Percentiles rank a stretch among this genome's conserved stretches.
These are phyloP conservation scores for Teleogryllus oceanicus DNA, from an alignment of 2,888 invertebrate genomes.

Conservation along the genomic window DNA sequence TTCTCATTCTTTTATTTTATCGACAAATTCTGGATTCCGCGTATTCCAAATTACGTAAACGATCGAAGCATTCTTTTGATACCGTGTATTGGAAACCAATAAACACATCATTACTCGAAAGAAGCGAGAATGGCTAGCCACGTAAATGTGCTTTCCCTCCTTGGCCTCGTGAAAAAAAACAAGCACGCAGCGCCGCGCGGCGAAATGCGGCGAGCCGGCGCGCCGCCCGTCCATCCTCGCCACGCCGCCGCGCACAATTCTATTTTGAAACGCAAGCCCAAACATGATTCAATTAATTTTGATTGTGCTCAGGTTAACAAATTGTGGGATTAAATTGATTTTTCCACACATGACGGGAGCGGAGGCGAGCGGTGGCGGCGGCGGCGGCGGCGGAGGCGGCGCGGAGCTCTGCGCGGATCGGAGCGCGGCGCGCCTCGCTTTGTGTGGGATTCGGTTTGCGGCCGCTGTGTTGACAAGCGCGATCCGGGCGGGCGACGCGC, in stretches of 20 bases:
- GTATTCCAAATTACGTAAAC: too few relatives aligned
- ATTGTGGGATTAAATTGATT: constrained; percentile 18
- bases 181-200: too few relatives aligned
- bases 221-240: not conserved
- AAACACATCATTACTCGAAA: too few relatives aligned
- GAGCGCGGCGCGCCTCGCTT: not conserved
- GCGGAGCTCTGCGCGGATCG: not conserved
- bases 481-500: not conserved
- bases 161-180: too few relatives aligned
- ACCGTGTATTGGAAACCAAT: too few relatives aligned
- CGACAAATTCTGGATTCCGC: too few relatives aligned
- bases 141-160: too few relatives aligned
- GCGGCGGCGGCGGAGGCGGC: not conserved
- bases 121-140: too few relatives aligned
- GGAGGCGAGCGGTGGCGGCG: not conserved
- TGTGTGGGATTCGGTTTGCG: not conserved
- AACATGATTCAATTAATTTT: constrained; percentile 18
- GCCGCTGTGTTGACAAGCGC: constrained; percentile 8
- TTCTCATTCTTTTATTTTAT: too few relatives aligned
- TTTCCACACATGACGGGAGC: constrained; percentile 7
- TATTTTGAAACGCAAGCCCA: constrained; percentile 3
- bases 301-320: constrained; percentile 18
- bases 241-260: not conserved
- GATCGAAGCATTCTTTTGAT: too few relatives aligned
- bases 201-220: too few relatives aligned